A percentile compares a stretch with the other conserved stretches of the same genome.
phyloP scores from a whole-genome alignment of 2,113 vertebrate genomes.

The Ceyx melanurus region DNA sequence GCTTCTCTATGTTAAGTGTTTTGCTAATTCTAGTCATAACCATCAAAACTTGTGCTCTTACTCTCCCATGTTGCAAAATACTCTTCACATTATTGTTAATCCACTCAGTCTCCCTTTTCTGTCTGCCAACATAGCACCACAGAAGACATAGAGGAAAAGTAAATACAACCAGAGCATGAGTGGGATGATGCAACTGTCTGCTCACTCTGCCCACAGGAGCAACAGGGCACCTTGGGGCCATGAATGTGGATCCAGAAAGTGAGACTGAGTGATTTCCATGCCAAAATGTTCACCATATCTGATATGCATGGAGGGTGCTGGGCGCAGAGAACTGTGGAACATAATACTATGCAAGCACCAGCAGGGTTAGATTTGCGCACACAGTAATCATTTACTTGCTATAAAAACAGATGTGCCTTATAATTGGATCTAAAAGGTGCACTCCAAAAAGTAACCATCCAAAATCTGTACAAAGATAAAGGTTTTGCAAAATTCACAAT shows the following conservation, averaged over 20 bases:
- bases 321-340: neutral
- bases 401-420: neutral
- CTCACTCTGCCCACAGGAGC: neutral
- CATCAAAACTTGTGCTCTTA: neutral
- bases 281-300: neutral
- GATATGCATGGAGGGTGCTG: neutral
- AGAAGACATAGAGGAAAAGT: neutral
- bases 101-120: neutral
- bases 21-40: slow-evolving; percentile 3
- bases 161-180: neutral
- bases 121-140: neutral
- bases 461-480: neutral
- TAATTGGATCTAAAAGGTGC: neutral
- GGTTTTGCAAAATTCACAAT: neutral
- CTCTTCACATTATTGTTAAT: neutral
- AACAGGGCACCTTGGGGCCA: accelerated
- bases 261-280: neutral
- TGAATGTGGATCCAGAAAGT: neutral
- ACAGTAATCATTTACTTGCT: neutral
- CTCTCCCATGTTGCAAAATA: neutral
- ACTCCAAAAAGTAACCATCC: neutral
- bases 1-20: neutral
- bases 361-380: neutral
- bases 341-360: neutral
- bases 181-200: neutral